Percentiles rank a stretch among this genome's conserved stretches.
Conservation (phyloP, 2,113 vertebrate species). For the Aleadryas rufinucha region DNA sequence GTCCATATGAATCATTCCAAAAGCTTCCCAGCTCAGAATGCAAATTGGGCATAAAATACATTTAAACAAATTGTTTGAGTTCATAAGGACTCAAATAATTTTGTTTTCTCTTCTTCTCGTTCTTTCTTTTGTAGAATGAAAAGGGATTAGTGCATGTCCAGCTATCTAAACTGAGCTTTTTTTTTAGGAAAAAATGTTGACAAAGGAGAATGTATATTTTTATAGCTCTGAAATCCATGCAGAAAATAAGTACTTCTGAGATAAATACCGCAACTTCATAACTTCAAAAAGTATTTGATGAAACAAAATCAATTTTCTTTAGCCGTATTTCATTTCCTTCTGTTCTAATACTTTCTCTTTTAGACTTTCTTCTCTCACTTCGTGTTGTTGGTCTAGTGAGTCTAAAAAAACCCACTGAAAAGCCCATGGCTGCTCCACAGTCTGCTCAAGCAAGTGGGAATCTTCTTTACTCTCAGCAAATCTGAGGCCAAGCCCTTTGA, state of each 20-base stretch:
- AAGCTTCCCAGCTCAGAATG: not conserved
- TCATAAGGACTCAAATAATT: not conserved
- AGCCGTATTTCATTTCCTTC: conserved; percentile 30
- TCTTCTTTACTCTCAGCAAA: not conserved
- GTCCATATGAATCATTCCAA: not conserved
- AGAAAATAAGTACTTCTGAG: conserved; percentile 48
- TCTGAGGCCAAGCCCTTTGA: not conserved
- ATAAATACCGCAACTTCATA: conserved; percentile 50
- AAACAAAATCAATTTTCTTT: conserved; percentile 54
- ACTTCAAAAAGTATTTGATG: conserved; percentile 65
- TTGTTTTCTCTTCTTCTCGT: not conserved
- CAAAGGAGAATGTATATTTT: conserved; percentile 16
- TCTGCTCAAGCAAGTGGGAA: not conserved
- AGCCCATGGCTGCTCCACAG: not conserved
- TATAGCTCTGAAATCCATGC: conserved; percentile 41
- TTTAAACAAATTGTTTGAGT: not conserved
- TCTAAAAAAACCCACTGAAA: not conserved
- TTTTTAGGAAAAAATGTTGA: conserved; percentile 29
- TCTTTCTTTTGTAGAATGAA: conserved; percentile 25
- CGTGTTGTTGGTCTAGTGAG: not conserved
- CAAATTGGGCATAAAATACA: not conserved
- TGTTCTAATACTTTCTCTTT: conserved; percentile 2
- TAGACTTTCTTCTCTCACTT: not conserved
- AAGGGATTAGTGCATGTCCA: conserved; percentile 35
- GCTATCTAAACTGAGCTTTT: conserved; percentile 4